phyloP scores from a whole-genome alignment of 2,797 vertebrate species.

The Sciurus vulgaris region DNA sequence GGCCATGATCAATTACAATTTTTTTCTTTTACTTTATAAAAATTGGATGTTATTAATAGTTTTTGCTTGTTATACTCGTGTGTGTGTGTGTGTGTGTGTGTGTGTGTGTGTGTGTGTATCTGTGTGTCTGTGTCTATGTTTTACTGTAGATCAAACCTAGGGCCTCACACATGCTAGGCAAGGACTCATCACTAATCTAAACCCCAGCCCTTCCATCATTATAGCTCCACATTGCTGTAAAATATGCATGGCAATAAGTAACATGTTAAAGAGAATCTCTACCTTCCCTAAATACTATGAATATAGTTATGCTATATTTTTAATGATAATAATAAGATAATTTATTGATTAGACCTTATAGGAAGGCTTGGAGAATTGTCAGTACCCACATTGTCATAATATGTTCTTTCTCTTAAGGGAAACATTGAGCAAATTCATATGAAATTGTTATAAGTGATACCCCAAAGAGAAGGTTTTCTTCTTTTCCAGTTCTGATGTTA shows the following conservation, averaged over 20 bases:
- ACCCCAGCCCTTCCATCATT: neutral
- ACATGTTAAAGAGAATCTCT: neutral
- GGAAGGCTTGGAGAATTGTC: neutral
- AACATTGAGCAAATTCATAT: neutral
- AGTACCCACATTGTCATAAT: neutral
- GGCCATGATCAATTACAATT: neutral
- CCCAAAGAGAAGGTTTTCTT: neutral
- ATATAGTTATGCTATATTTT: neutral
- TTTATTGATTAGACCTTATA: neutral
- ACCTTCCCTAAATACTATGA: neutral
- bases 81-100: neutral
- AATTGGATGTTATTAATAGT: neutral
- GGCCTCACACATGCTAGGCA: no score
- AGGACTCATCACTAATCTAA: no score
- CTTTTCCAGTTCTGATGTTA: neutral
- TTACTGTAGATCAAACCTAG: no score
- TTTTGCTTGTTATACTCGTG: no score
- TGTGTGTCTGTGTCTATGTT: no score
- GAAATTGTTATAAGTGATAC: neutral
- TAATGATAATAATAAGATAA: neutral
- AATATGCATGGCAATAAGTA: neutral
- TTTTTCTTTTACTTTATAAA: neutral
- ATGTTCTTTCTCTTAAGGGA: neutral
- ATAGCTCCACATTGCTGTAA: neutral
- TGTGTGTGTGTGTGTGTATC: no score